Base-by-base conservation (phyloP, 2,797 vertebrate genomes). In the Arnoldichthys spilopterus region DNA sequence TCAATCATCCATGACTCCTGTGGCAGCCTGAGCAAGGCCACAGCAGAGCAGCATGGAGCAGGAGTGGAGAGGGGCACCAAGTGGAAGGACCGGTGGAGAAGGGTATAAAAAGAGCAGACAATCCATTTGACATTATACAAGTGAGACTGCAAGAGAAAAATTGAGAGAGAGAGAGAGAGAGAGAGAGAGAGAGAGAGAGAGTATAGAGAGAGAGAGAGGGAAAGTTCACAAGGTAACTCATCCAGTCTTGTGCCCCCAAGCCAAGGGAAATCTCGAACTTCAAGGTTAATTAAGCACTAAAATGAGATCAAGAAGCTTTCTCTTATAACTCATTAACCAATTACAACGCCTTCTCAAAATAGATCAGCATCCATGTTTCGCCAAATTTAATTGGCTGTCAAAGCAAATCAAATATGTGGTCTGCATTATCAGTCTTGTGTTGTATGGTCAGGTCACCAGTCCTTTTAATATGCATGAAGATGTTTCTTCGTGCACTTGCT, bases 201-300 rank as follows among this genome's bases (percentile, higher is more conserved):
- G n/a, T n/a, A n/a, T n/a, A n/a, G 53, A 20, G 49, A 58, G 64
- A 76, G 82, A 77, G 73, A 81, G 76, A 72, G 9, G 9, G 67
- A 63, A 32, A n/a, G 43, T 43, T 76, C 79, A 73, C 45, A 54
- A 45, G 47, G 63, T 77, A 77, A 45, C 16, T n/a, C 28, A 61
- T 58, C n/a, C 15, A 84, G 87, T 78, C 84, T 87, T 85, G 89
- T 91, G 90, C 87, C 89, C 86, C 51, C 74, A 84, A 86, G 88
- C 83, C 89, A 30, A 73, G 90, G 91, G 89, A 91, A 91, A 92
- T 91, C 85, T 89, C 86, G 80, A 83, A 89, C 89, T 92, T 90
- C 91, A 93, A 92, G 92, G 91, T 94, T 93, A 93, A 93, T 94
- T 93, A 93, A 91, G 88, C 90, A 87, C 87, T 87, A 85, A 92